Evolutionary conservation across 2,888 invertebrate species (phyloP).

Genomic region (Punctoribates punctum): DNA sequence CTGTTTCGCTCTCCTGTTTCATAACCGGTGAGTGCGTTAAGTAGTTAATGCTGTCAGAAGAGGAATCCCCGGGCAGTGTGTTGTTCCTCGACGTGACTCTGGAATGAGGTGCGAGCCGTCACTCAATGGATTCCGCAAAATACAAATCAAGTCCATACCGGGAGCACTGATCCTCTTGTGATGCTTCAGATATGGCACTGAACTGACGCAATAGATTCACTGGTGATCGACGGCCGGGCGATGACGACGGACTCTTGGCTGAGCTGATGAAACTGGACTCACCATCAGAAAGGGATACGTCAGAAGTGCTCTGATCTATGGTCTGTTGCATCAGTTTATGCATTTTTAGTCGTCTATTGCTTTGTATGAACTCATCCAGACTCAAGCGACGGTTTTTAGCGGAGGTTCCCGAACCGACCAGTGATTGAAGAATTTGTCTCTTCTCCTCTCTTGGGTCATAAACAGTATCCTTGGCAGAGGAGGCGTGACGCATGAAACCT

Average conservation of each 20-base stretch:
- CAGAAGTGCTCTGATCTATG: slow-evolving; percentile 26
- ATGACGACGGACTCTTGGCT: slow-evolving; percentile 10
- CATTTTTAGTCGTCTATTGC: slow-evolving; percentile 61
- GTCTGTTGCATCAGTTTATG: slow-evolving; percentile 6
- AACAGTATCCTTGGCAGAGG: slow-evolving; percentile 13
- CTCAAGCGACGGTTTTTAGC: slow-evolving; percentile 59
- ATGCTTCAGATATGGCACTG: slow-evolving; percentile 22
- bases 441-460: slow-evolving; percentile 26
- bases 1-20: slow-evolving; percentile 40
- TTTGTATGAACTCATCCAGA: slow-evolving; percentile 69
- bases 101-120: background rate
- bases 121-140: background rate
- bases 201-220: slow-evolving; percentile 3
- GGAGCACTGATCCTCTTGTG: slow-evolving; percentile 26
- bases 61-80: slow-evolving; percentile 24
- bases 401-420: slow-evolving; percentile 41
- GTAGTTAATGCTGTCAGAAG: slow-evolving; percentile 25
- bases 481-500: slow-evolving; percentile 15
- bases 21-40: slow-evolving; percentile 22
- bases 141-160: background rate
- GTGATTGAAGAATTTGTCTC: slow-evolving; percentile 45
- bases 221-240: slow-evolving; percentile 15
- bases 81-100: slow-evolving; percentile 14
- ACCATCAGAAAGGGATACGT: slow-evolving; percentile 23
- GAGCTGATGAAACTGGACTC: slow-evolving; percentile 34